Percentiles rank a stretch among this genome's conserved stretches.
Conservation (phyloP, 2,113 vertebrate genomes). For the Pogonocichla stellata region DNA sequence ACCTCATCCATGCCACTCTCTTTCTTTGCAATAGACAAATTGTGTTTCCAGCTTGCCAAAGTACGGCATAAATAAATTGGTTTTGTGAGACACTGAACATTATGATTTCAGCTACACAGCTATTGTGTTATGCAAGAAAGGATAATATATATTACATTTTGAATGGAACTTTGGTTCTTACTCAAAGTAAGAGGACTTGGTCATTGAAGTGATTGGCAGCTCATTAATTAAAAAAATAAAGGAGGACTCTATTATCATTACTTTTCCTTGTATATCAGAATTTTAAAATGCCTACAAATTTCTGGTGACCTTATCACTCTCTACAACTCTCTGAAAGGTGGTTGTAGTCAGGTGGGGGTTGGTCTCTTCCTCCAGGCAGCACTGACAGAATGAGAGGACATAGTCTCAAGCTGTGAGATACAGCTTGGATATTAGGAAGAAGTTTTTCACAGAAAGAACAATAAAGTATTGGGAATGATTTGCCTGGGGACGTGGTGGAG, state of each 20-base stretch:
- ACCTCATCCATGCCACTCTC: not conserved
- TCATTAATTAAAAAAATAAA: not conserved
- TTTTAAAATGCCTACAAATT: not conserved
- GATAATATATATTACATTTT: not conserved
- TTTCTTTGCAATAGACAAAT: not conserved
- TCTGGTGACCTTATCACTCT: too few relatives aligned
- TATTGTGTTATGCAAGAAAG: not conserved
- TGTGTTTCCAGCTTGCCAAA: not conserved
- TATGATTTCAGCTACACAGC: not conserved
- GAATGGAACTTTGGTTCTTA: not conserved
- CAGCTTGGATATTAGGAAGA: too few relatives aligned
- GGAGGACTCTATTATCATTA: not conserved
- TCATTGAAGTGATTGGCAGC: accelerated
- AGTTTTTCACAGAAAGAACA: too few relatives aligned
- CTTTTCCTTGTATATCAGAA: not conserved
- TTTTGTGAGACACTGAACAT: accelerated
- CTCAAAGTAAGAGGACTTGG: not conserved
- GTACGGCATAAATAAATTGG: not conserved
- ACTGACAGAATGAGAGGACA: too few relatives aligned
- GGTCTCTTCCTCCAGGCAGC: too few relatives aligned
- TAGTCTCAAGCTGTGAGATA: too few relatives aligned
- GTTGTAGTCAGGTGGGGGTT: too few relatives aligned
- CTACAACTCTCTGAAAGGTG: too few relatives aligned
- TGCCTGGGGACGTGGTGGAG: too few relatives aligned
- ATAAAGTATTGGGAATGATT: too few relatives aligned